A percentile compares a stretch with the other conserved stretches of the same genome.
Conservation (phyloP, 2,797 vertebrate genomes). For the Pristis pectinata region DNA sequence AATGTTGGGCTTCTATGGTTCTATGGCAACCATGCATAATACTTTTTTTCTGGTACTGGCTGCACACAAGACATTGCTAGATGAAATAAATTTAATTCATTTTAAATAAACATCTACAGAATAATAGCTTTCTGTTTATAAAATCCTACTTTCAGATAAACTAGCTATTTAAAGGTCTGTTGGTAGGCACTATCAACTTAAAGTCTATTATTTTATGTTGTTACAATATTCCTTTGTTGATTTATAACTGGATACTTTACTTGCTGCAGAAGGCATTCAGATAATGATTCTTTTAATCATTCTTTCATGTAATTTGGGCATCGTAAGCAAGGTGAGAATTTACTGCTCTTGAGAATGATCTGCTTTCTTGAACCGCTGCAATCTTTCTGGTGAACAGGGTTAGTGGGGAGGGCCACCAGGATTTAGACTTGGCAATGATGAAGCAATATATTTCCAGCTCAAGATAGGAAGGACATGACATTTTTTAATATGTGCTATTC, state of each 20-base stretch:
- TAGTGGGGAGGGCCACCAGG: too few species aligned
- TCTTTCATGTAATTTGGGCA: too few species aligned
- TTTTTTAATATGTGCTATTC: neutral
- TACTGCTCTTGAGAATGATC: too few species aligned
- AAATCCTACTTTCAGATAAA: neutral
- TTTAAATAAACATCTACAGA: neutral
- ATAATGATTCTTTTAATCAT: neutral
- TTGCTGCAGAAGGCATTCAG: neutral
- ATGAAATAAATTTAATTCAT: neutral
- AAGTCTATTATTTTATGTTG: neutral
- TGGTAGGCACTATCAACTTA: neutral
- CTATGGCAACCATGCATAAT: neutral
- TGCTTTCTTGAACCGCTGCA: too few species aligned
- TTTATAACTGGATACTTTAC: neutral
- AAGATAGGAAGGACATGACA: neutral
- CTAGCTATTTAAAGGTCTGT: neutral
- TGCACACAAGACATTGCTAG: neutral
- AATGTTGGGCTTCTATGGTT: neutral
- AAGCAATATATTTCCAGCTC: too few species aligned
- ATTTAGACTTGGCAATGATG: too few species aligned
- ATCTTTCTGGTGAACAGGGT: too few species aligned
- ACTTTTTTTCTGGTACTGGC: neutral
- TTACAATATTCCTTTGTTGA: neutral
- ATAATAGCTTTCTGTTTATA: neutral
- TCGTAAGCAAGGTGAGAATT: too few species aligned